Conservation (phyloP, 2,888 invertebrate species). For the Eristalis tenax region DNA sequence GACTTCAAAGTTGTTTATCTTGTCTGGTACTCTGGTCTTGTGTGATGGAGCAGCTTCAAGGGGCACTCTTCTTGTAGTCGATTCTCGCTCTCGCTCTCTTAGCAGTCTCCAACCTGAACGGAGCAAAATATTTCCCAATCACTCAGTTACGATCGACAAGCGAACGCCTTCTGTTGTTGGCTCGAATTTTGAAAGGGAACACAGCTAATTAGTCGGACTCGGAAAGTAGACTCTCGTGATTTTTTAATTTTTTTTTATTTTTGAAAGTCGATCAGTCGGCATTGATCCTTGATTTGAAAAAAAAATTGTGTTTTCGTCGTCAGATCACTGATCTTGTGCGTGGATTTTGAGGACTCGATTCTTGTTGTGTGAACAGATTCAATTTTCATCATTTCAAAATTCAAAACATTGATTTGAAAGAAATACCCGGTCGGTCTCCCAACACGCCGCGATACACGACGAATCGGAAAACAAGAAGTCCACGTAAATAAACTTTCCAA, state of each 20-base stretch:
- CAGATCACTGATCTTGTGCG: constrained; percentile 23
- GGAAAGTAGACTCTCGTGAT: constrained; percentile 30
- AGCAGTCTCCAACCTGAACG: constrained; percentile 42
- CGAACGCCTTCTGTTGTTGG: constrained; percentile 59
- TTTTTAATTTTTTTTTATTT: background rate
- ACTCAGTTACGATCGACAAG: constrained; percentile 62
- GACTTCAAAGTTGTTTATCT: constrained; percentile 51
- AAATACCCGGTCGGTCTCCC: constrained; percentile 20
- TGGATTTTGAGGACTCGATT: constrained; percentile 5
- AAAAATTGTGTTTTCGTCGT: constrained; percentile 1
- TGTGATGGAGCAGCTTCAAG: constrained; percentile 33
- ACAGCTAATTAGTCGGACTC: background rate
- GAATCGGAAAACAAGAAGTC: constrained; percentile 16
- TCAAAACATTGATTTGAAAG: constrained; percentile 15
- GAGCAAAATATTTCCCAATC: constrained; percentile 53
- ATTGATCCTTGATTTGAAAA: background rate
- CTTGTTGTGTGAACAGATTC: constrained; percentile 14
- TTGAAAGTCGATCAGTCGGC: background rate
- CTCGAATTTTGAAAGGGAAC: constrained; percentile 21
- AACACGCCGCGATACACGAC: constrained; percentile 47
- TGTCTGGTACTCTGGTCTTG: constrained; percentile 20
- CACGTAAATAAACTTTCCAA: constrained; percentile 64
- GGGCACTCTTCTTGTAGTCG: constrained; percentile 22
- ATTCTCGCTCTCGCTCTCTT: constrained; percentile 53
- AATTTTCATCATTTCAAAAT: too few relatives aligned